phyloP scores from a whole-genome alignment of 2,113 vertebrate genomes.

The Mormyrus lacerda region DNA sequence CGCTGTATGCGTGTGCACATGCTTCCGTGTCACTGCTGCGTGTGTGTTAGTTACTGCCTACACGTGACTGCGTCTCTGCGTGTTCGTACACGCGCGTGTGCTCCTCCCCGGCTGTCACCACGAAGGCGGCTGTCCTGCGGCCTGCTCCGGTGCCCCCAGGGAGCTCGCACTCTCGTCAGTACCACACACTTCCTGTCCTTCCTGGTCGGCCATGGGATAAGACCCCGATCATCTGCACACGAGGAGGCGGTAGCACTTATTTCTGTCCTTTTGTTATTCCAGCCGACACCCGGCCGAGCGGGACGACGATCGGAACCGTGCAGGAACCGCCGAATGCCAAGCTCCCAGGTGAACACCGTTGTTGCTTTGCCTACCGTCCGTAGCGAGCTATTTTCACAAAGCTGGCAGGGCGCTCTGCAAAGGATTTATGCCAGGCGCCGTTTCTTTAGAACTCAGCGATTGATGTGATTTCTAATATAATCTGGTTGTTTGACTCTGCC shows the following conservation, averaged over 20 bases:
- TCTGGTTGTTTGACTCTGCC: background rate
- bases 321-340: conserved; percentile 77
- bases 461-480: background rate
- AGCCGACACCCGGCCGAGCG: conserved; percentile 88
- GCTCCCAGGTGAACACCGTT: conserved; percentile 61
- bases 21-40: background rate
- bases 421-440: background rate
- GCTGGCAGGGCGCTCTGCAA: background rate
- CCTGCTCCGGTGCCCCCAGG: background rate
- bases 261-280: conserved; percentile 30
- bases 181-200: conserved; percentile 20
- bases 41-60: background rate
- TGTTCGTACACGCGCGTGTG: conserved; percentile 12
- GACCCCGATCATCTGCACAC: conserved; percentile 22
- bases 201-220: background rate
- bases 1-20: background rate
- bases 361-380: background rate
- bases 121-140: background rate
- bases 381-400: background rate
- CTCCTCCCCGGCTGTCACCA: background rate
- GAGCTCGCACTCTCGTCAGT: background rate
- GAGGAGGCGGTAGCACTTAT: conserved; percentile 24
- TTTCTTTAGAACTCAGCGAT: background rate
- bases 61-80: conserved; percentile 23
- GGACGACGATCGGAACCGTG: conserved; percentile 74